Evolutionary conservation across 2,888 invertebrate species (phyloP).

Genomic region (Dynastes tityus): DNA sequence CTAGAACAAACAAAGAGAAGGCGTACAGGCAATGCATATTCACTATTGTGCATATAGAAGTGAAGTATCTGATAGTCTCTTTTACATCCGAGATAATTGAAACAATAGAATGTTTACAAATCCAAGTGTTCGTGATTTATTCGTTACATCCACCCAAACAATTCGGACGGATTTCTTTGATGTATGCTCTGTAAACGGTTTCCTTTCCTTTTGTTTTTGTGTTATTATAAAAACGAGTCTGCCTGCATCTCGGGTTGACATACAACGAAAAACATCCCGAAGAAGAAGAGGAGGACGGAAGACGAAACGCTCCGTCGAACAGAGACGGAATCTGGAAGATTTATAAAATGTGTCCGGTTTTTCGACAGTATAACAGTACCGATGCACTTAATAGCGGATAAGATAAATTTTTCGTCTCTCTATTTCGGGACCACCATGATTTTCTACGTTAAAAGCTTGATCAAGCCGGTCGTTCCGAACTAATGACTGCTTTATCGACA

Average conservation of each 20-base stretch:
- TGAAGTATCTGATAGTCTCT: not conserved
- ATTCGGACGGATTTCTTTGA: constrained; percentile 63
- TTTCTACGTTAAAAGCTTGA: constrained; percentile 34
- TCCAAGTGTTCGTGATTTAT: constrained; percentile 63
- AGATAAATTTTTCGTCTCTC: constrained; percentile 59
- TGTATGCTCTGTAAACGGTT: constrained; percentile 62
- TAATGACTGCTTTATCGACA: constrained; percentile 42
- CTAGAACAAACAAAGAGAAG: no score
- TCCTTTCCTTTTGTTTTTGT: constrained; percentile 59
- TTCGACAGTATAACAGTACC: constrained; percentile 58
- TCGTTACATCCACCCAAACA: constrained; percentile 61
- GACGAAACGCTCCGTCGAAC: constrained; percentile 47
- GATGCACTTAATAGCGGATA: constrained; percentile 61
- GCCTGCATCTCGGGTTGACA: constrained; percentile 57
- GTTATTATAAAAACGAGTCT: constrained; percentile 59
- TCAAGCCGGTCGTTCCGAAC: constrained; percentile 29
- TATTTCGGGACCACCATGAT: constrained; percentile 53
- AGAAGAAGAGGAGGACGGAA: constrained; percentile 52
- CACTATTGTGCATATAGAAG: no score
- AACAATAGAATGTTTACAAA: constrained; percentile 65
- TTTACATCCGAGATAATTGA: constrained; percentile 52
- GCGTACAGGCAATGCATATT: no score
- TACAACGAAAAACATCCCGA: constrained; percentile 55
- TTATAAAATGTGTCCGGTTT: constrained; percentile 65
- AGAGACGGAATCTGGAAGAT: constrained; percentile 58